Conservation (phyloP, 2,797 vertebrate species). For the Melanotaenia trifasciata region DNA sequence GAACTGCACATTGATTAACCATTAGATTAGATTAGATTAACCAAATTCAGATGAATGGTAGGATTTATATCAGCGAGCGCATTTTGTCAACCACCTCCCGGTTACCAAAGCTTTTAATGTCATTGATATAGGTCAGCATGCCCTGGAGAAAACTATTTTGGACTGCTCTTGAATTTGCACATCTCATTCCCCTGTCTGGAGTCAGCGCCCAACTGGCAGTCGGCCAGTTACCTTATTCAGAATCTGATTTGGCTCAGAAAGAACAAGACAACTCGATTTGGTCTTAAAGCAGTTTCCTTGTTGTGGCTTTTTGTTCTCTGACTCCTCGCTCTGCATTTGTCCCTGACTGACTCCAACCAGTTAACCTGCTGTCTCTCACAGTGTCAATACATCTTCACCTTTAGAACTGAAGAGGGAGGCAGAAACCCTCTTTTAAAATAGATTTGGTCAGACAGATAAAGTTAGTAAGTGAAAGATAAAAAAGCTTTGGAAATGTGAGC, state of each 20-base stretch:
- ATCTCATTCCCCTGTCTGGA: background rate
- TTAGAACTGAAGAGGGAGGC: background rate
- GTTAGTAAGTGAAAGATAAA: too few relatives aligned
- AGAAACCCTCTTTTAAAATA: too few relatives aligned
- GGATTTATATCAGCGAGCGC: background rate
- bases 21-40: background rate
- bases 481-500: too few relatives aligned
- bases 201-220: background rate
- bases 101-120: conserved; percentile 46
- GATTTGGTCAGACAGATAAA: too few relatives aligned
- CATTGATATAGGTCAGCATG: conserved; percentile 20
- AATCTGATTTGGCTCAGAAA: background rate
- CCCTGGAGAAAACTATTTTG: conserved; percentile 7
- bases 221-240: conserved; percentile 9
- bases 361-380: background rate
- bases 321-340: background rate
- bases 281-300: background rate
- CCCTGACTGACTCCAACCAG: conserved; percentile 9
- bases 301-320: background rate
- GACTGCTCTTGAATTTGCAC: conserved; percentile 19
- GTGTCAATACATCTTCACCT: background rate
- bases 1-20: conserved; percentile 33
- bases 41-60: conserved; percentile 1
- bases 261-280: background rate
- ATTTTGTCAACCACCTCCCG: conserved; percentile 13